Percentiles rank a stretch among this genome's conserved stretches.
phyloP scores from a whole-genome alignment of 2,113 vertebrate genomes.

The Cygnus buccinator region DNA sequence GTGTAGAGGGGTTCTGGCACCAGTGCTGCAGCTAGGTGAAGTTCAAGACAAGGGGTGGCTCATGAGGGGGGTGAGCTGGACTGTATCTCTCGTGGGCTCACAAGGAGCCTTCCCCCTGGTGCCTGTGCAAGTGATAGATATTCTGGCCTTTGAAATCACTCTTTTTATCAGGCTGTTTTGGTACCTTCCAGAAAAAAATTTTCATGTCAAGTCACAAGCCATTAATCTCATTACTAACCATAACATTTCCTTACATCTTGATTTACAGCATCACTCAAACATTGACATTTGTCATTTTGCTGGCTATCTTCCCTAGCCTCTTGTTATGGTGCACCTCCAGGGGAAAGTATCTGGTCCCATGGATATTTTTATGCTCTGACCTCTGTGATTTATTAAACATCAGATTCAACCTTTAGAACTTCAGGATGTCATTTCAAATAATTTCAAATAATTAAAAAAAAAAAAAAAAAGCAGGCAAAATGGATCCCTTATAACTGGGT shows the following conservation, averaged over 20 bases:
- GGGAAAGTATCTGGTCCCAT: background rate
- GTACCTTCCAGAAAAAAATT: slow-evolving; percentile 50
- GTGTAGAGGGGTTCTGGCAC: background rate
- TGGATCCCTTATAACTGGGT: background rate
- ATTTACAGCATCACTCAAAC: background rate
- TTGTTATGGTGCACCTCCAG: slow-evolving; percentile 14
- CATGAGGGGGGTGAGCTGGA: background rate
- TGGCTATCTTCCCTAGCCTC: slow-evolving; percentile 5
- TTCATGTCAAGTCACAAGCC: background rate
- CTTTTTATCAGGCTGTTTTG: background rate
- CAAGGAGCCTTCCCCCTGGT: background rate
- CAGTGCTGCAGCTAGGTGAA: background rate
- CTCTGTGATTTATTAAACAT: background rate
- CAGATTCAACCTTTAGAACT: background rate
- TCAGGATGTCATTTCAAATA: background rate
- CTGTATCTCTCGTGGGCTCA: background rate
- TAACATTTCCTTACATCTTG: slow-evolving; percentile 13
- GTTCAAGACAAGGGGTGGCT: background rate
- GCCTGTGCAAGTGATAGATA: background rate
- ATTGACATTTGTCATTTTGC: slow-evolving; percentile 16
- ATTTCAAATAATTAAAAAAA: background rate
- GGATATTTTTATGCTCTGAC: background rate
- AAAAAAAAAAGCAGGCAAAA: background rate
- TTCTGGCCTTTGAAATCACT: background rate
- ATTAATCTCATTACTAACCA: background rate